phyloP scores from a whole-genome alignment of 1,140 invertebrate species.

The Aphaenogaster rudis region DNA sequence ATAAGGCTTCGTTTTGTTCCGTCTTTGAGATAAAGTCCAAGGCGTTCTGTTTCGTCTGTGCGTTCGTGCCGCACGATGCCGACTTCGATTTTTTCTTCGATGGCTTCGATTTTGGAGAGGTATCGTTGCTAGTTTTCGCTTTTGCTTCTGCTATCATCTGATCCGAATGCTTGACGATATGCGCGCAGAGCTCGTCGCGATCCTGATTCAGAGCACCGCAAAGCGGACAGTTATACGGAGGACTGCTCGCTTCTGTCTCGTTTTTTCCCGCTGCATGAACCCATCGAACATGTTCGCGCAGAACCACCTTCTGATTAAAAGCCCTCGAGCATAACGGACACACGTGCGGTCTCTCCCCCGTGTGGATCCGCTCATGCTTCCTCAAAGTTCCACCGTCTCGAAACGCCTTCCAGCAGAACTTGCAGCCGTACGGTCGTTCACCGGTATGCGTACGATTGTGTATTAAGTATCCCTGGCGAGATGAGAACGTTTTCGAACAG shows the following conservation, averaged over 20 bases:
- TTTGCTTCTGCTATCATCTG: conserved; percentile 86
- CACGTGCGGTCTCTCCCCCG: conserved; percentile 90
- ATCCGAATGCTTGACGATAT: conserved; percentile 87
- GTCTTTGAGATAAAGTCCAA: conserved; percentile 56
- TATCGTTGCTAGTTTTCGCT: conserved; percentile 80
- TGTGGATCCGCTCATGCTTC: conserved; percentile 89
- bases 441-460: conserved; percentile 89
- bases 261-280: conserved; percentile 86
- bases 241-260: conserved; percentile 78
- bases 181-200: conserved; percentile 86
- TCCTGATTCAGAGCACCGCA: conserved; percentile 85
- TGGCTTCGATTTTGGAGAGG: conserved; percentile 78
- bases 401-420: conserved; percentile 94
- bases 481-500: conserved; percentile 87
- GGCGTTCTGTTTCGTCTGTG: conserved; percentile 38
- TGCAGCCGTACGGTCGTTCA: conserved; percentile 90
- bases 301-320: conserved; percentile 88
- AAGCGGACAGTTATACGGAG: conserved; percentile 84
- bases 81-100: conserved; percentile 75
- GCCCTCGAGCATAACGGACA: conserved; percentile 90
- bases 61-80: neutral
- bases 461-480: conserved; percentile 91
- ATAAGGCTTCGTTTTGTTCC: conserved; percentile 77
- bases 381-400: conserved; percentile 88
- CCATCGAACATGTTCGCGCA: conserved; percentile 87